phyloP scores from a whole-genome alignment of 2,888 invertebrate genomes.

The Drepana falcataria region DNA sequence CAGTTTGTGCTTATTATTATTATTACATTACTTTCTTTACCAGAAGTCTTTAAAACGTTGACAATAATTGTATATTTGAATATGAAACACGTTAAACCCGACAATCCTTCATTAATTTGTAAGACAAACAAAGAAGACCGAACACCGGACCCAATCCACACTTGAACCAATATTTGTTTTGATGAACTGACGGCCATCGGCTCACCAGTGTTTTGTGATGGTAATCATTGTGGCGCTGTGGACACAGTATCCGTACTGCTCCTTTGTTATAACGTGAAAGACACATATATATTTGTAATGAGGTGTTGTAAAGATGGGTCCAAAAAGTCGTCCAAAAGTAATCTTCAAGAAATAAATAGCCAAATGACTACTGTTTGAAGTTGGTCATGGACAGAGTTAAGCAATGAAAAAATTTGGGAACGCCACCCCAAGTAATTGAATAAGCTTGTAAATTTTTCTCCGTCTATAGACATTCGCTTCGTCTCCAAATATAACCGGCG shows the following conservation, averaged over 20 bases:
- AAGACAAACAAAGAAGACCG: conserved; percentile 58
- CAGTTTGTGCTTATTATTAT: too few relatives aligned
- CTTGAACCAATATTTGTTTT: conserved; percentile 75
- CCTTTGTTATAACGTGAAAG: conserved; percentile 4
- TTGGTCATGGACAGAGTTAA: neutral
- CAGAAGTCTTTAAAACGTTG: conserved; percentile 32
- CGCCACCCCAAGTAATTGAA: conserved; percentile 1
- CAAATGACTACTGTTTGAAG: neutral
- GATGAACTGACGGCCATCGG: conserved; percentile 70
- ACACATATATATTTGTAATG: conserved; percentile 1
- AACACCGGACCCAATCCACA: conserved; percentile 67
- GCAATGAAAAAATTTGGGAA: neutral
- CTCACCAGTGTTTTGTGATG: conserved; percentile 65
- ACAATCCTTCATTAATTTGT: conserved; percentile 74
- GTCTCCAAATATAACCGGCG: conserved; percentile 42
- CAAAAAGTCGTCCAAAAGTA: neutral
- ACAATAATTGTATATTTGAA: conserved; percentile 38
- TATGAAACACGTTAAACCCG: conserved; percentile 42
- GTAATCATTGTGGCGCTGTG: conserved; percentile 61
- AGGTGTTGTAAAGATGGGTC: neutral
- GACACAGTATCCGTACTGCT: conserved; percentile 33
- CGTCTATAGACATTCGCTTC: conserved; percentile 8
- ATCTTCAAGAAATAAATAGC: neutral
- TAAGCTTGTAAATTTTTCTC: conserved; percentile 9
- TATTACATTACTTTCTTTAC: too few relatives aligned